Base-by-base conservation (phyloP, 2,797 vertebrate species). In the Microctenopoma lineatum region DNA sequence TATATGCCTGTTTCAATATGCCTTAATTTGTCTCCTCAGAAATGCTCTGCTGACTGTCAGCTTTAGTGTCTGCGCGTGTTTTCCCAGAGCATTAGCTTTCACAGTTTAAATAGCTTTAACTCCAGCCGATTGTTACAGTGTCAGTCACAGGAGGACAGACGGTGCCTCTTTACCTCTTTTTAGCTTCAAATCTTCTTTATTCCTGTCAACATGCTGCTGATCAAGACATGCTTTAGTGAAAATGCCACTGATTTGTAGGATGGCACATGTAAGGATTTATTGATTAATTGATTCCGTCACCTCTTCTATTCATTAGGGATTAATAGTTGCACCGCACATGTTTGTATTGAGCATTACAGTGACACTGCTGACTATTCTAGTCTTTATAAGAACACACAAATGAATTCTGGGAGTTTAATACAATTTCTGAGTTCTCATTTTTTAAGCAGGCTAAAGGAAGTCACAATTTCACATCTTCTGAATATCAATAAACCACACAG, bases 81-180 rank as follows among this genome's bases (percentile, higher is more conserved):
- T 84, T 89, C 83, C 84, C 69, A 13, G n/a, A 79, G 87, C 78
- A 80, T 88, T 84, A 80, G 83, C 83, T 76, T 85, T 84, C 85
- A 81, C 83, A 85, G 77, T 86, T 76, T 85, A 81, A 90, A 86
- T 67, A 82, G 85, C 84, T 90, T 89, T 67, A 80, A 76, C 83
- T n/a, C 67, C 70, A 54, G 84, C 70, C 4, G 47, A 69, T 71
- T 67, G 76, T 85, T 55, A 25, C 48, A 13, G 75, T 79, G 77
- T 82, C 81, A 80, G 80, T 87, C 80, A 81, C 82, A 47, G 45
- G 8, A 45, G 44, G 70, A 66, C 72, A 67, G 72, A 67, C 56
- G 15, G 39, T 7, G 59, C 75, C 65, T 66, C 45, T 72, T 73
- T 74, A 27, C 47, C 50, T 29, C 9, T 16, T 45, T 39, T 59